A percentile compares a stretch with the other conserved stretches of the same genome.
Evolutionary conservation across 2,797 vertebrate species (phyloP).

Genomic region (Apogon hyalosoma): DNA sequence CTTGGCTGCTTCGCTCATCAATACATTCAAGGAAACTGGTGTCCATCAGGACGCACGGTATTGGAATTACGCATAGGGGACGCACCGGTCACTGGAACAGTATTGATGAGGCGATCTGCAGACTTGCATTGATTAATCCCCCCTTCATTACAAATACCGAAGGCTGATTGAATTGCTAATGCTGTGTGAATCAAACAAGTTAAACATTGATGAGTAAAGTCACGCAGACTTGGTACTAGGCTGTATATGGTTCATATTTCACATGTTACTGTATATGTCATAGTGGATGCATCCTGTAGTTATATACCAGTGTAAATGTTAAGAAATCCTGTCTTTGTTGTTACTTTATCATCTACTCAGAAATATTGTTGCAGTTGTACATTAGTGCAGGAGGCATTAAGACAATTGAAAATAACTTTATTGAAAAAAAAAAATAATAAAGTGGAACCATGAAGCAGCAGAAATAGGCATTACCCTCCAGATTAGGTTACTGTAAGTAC

Average conservation of each 20-base stretch:
- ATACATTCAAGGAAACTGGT: conserved; percentile 60
- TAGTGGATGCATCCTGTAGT: conserved; percentile 5
- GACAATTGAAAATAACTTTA: too few species aligned
- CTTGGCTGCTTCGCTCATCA: conserved; percentile 49
- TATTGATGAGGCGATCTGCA: conserved; percentile 60
- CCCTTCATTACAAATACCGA: conserved; percentile 60
- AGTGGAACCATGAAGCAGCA: conserved; percentile 7
- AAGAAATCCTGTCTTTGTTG: background rate
- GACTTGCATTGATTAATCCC: conserved; percentile 59
- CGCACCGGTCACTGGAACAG: conserved; percentile 60
- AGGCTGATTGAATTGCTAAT: conserved; percentile 58
- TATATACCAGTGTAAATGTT: background rate
- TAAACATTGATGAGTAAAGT: conserved; percentile 54
- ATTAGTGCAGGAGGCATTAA: conserved; percentile 3
- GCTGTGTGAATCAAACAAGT: conserved; percentile 42
- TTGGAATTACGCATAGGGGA: conserved; percentile 62
- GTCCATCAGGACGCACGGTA: conserved; percentile 43
- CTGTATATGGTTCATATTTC: conserved; percentile 1
- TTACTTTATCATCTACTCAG: background rate
- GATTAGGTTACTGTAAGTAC: conserved; percentile 48
- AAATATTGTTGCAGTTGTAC: conserved; percentile 1
- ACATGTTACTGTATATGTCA: background rate
- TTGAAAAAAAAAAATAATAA: too few species aligned
- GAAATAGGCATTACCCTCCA: conserved; percentile 18
- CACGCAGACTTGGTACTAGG: conserved; percentile 16